Base-by-base conservation (phyloP, 2,113 vertebrate species). In the Xyrauchen texanus region DNA sequence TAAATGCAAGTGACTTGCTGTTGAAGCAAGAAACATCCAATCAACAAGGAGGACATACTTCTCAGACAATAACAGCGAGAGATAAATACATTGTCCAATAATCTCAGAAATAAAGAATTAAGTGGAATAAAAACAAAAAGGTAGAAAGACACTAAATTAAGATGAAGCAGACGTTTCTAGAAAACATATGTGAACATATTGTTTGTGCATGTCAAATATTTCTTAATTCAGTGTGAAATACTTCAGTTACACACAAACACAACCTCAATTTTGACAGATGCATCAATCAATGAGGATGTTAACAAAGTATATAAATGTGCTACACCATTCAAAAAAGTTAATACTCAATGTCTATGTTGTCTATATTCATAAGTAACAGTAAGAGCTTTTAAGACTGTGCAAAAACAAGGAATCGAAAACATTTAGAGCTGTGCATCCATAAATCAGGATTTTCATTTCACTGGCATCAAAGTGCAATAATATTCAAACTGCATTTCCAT, bases 401-500 rank as follows among this genome's bases (percentile, higher is more conserved):
- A 34, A 34, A 34, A 34, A 69, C 16, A 10, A 69, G 13, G n/a
- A 6, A 3, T 34, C 3, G 21, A 58, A 57, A 71, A 58, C 53
- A 57, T 15, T 42, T 70, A 3, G 11, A 34, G 5, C 57, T 60
- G 52, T 65, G 68, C 67, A 72, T 63, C 60, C 13, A 63, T 79
- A 71, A 79, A 57, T 81, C 53, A 45, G n/a, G 21, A 57, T 12
- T 47, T 52, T 79, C 62, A 62, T 34, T 34, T 1, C 21, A 34
- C 1, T 34, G 21, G 68, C 68, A 73, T 76, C 80, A 77, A 85
- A 82, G 77, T 85, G 73, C 72, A 85, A 80, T 79, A 52, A 74
- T 60, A 68, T 74, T 70, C 57, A 52, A 49, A 75, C 63, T 21
- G 65, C 10, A 67, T 9, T 52, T 62, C 44, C 7, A 47, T 60